Evolutionary conservation across 2,113 vertebrate species (phyloP).

Genomic region (Hippotragus niger): DNA sequence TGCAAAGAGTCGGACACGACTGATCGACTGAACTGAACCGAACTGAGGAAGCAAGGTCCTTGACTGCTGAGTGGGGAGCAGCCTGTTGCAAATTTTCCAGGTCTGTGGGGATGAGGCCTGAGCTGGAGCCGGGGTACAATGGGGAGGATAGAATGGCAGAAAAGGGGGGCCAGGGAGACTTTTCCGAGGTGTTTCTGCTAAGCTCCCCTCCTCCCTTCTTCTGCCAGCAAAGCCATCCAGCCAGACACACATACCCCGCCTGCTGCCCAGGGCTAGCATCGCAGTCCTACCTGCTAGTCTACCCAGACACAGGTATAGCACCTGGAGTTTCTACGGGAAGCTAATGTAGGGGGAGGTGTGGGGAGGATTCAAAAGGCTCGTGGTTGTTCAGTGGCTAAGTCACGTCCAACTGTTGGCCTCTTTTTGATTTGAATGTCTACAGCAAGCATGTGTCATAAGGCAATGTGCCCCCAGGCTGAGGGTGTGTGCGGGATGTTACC

Average conservation of each 20-base stretch:
- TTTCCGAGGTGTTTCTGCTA: not conserved
- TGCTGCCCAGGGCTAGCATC: not conserved
- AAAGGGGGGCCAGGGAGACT: not conserved
- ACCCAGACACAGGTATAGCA: not conserved
- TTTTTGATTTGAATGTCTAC: not conserved
- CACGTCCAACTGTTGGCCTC: not conserved
- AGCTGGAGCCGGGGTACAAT: not conserved
- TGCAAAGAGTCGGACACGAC: accelerated
- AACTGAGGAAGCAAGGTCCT: not conserved
- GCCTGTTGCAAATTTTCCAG: not conserved
- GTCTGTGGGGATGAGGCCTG: not conserved
- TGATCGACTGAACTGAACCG: not conserved
- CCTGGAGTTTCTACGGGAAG: not conserved
- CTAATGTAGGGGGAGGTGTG: accelerated
- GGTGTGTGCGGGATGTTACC: accelerated
- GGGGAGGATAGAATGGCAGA: accelerated
- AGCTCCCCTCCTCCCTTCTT: not conserved
- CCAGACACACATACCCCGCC: accelerated
- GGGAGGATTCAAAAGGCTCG: not conserved
- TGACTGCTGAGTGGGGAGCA: not conserved
- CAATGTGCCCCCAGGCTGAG: not conserved
- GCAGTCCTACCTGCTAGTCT: not conserved
- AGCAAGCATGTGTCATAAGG: not conserved
- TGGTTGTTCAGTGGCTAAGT: not conserved
- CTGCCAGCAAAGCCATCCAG: too few species aligned